Percentiles rank a stretch among this genome's conserved stretches.
These are phyloP conservation scores for Orussus abietinus DNA, from an alignment of 1,140 invertebrate species.

Conservation along the genomic window DNA sequence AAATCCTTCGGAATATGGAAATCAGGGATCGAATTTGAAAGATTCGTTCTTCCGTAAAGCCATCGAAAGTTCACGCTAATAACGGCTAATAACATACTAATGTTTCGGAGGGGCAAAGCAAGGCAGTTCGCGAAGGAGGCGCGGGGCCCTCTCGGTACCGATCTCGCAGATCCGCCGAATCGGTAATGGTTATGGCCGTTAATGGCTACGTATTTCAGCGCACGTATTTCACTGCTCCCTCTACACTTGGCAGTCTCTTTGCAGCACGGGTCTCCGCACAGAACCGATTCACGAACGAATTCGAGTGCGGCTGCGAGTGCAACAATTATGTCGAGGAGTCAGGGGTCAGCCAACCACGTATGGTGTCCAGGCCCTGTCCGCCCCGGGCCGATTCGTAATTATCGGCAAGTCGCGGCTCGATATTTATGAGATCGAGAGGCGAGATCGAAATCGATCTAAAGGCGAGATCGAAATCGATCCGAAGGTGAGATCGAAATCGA, in stretches of 20 bases:
- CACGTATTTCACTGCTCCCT: slow-evolving; percentile 12
- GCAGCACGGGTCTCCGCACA: not conserved
- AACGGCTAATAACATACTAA: not conserved
- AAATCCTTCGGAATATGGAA: too few relatives aligned
- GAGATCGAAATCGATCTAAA: slow-evolving; percentile 37
- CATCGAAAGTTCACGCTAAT: slow-evolving; percentile 1
- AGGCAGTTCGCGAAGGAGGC: slow-evolving; percentile 2
- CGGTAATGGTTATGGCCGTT: slow-evolving; percentile 50
- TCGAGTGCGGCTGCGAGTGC: slow-evolving; percentile 23
- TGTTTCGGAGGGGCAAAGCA: not conserved
- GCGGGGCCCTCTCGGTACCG: slow-evolving; percentile 15
- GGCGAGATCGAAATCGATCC: slow-evolving; percentile 37
- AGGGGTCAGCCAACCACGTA: slow-evolving; percentile 40
- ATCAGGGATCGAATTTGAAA: too few relatives aligned
- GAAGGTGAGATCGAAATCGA: slow-evolving; percentile 35
- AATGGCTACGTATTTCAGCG: slow-evolving; percentile 46
- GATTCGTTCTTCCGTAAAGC: not conserved
- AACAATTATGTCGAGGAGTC: slow-evolving; percentile 44
- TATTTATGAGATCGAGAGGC: slow-evolving; percentile 39
- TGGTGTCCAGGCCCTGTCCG: slow-evolving; percentile 25
- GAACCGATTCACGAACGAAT: slow-evolving; percentile 19
- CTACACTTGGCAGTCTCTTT: slow-evolving; percentile 7
- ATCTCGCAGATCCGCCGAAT: slow-evolving; percentile 39
- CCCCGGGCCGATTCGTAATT: slow-evolving; percentile 37
- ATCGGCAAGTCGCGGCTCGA: slow-evolving; percentile 26